Percentiles rank a stretch among this genome's conserved stretches.
phyloP scores from a whole-genome alignment of 2,888 invertebrate species.

The Philaethria dido region DNA sequence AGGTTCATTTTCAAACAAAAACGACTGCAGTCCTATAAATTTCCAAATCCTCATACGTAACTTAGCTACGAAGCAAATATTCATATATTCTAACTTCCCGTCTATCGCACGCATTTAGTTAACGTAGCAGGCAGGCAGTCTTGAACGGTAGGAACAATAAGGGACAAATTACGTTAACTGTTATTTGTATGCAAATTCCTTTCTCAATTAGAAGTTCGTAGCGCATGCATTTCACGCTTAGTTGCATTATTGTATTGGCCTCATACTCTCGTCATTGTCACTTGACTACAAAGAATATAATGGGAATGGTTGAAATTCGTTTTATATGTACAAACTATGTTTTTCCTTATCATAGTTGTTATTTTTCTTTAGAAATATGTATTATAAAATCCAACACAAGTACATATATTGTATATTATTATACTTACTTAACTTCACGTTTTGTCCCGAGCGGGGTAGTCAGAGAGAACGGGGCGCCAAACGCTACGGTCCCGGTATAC shows the following conservation, averaged over 20 bases:
- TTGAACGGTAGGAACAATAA: slow-evolving; percentile 23
- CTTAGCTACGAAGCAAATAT: slow-evolving; percentile 2
- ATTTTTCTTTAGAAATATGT: no score
- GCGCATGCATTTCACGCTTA: slow-evolving; percentile 32
- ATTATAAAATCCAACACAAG: no score
- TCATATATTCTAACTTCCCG: not conserved
- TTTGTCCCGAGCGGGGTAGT: no score
- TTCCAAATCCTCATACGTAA: not conserved
- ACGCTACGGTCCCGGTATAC: no score
- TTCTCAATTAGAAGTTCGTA: slow-evolving; percentile 37
- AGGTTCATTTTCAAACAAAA: no score
- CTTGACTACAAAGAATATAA: not conserved
- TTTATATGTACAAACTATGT: not conserved
- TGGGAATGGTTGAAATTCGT: no score
- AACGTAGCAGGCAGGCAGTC: slow-evolving; percentile 17
- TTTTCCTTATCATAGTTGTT: no score
- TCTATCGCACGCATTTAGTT: slow-evolving; percentile 20
- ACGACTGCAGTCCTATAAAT: not conserved
- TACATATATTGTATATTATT: no score
- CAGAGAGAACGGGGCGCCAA: no score
- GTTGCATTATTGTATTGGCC: slow-evolving; percentile 32
- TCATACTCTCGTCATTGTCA: not conserved
- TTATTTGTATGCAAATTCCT: slow-evolving; percentile 34
- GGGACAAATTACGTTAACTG: slow-evolving; percentile 25
- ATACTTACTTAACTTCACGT: no score